These are phyloP conservation scores for Scomberomorus guttatus DNA, from an alignment of 2,797 vertebrate genomes.

Conservation along the genomic window DNA sequence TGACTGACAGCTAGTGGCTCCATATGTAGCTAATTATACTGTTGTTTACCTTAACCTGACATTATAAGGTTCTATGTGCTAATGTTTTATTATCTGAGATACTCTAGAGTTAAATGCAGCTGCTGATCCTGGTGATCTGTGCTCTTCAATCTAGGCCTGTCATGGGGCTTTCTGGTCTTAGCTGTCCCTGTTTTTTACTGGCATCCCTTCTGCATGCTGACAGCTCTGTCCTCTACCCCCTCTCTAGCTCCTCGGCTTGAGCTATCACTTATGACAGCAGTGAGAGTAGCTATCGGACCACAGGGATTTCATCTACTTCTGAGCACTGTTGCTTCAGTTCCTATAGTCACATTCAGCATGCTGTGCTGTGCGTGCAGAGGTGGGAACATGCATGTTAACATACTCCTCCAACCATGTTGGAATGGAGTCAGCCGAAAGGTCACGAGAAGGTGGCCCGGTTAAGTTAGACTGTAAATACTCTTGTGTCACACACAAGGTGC, in stretches of 20 bases:
- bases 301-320: background rate
- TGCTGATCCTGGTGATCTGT: constrained; percentile 42
- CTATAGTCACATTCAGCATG: background rate
- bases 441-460: constrained; percentile 13
- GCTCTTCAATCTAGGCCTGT: constrained; percentile 28
- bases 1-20: background rate
- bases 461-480: constrained; percentile 51
- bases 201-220: constrained; percentile 47
- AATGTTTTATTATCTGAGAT: constrained; percentile 35
- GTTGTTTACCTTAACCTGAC: background rate
- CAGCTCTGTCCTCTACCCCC: constrained; percentile 38
- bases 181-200: constrained; percentile 58
- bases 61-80: constrained; percentile 7
- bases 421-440: constrained; percentile 61
- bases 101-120: constrained; percentile 42
- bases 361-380: constrained; percentile 21
- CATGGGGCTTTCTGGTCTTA: constrained; percentile 65
- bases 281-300: constrained; percentile 2
- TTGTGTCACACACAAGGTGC: constrained; percentile 38
- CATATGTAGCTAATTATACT: background rate
- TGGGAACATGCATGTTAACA: constrained; percentile 38
- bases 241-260: constrained; percentile 29
- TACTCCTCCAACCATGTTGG: constrained; percentile 29
- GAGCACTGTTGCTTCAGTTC: background rate
- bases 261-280: constrained; percentile 25